These are phyloP conservation scores for Drosophila diplacantha DNA, from an alignment of 2,888 invertebrate genomes.

Conservation along the genomic window DNA sequence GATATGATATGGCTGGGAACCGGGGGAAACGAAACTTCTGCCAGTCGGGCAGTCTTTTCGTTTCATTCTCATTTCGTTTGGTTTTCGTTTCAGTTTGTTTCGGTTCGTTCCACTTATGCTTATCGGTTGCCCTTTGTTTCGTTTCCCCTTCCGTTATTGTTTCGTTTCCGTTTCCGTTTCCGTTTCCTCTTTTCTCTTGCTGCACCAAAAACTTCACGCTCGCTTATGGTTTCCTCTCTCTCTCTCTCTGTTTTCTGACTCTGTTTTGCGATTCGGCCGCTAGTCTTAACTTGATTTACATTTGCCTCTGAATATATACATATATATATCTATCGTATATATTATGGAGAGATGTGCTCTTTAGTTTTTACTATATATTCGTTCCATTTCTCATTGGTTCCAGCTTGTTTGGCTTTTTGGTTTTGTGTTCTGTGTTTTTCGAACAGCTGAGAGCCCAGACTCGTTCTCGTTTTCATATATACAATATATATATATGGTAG, in stretches of 20 bases:
- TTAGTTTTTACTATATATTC: constrained; percentile 14
- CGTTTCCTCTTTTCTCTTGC: constrained; percentile 35
- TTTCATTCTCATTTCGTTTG: constrained; percentile 34
- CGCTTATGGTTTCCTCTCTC: constrained; percentile 28
- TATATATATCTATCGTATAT: not conserved
- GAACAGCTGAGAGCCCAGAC: constrained; percentile 33
- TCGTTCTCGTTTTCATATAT: constrained; percentile 16
- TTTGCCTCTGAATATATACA: constrained; percentile 11
- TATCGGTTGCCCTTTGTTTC: constrained; percentile 16
- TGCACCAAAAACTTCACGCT: constrained; percentile 57
- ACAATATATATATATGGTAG: constrained; percentile 37
- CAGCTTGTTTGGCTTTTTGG: constrained; percentile 42
- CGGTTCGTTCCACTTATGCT: constrained; percentile 12
- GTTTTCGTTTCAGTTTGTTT: constrained; percentile 16
- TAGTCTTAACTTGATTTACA: constrained; percentile 15
- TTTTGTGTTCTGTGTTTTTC: constrained; percentile 35
- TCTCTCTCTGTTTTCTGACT: constrained; percentile 1
- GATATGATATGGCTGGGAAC: constrained; percentile 1
- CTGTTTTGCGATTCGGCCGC: constrained; percentile 29
- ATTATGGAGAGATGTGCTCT: not conserved
- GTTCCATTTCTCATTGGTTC: constrained; percentile 36
- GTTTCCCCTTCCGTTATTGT: constrained; percentile 1
- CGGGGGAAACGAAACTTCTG: constrained; percentile 16
- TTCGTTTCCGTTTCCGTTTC: constrained; percentile 5
- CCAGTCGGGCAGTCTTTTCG: constrained; percentile 17